Evolutionary conservation across 2,888 invertebrate genomes (phyloP).

Genomic region (Agonopterix alstromeriana): DNA sequence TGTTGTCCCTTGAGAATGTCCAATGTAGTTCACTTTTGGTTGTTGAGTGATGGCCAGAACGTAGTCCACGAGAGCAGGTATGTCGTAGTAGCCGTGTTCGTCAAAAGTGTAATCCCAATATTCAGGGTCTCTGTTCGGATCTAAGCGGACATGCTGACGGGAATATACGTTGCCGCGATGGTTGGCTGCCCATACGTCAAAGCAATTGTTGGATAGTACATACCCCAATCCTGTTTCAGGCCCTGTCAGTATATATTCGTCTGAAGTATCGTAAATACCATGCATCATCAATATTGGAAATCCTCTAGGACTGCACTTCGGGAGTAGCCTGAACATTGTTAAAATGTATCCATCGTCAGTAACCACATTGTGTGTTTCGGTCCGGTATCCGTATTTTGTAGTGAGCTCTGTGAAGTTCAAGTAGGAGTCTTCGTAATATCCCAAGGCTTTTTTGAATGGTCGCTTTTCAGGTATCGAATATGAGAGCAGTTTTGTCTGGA

Average conservation of each 20-base stretch:
- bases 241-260: slow-evolving; percentile 46
- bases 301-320: slow-evolving; percentile 28
- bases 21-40: slow-evolving; percentile 78
- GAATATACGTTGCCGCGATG: slow-evolving; percentile 80
- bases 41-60: slow-evolving; percentile 58
- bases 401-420: slow-evolving; percentile 51
- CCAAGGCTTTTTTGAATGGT: slow-evolving; percentile 38
- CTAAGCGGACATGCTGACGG: slow-evolving; percentile 64
- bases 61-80: slow-evolving; percentile 78
- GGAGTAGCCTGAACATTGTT: slow-evolving; percentile 38
- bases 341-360: slow-evolving; percentile 55
- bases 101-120: slow-evolving; percentile 80
- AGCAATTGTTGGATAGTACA: slow-evolving; percentile 68
- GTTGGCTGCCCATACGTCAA: slow-evolving; percentile 63
- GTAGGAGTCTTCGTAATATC: slow-evolving; percentile 52
- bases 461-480: slow-evolving; percentile 42
- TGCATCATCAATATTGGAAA: slow-evolving; percentile 47
- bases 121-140: slow-evolving; percentile 44
- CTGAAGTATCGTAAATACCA: slow-evolving; percentile 43
- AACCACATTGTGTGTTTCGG: slow-evolving; percentile 36
- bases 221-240: slow-evolving; percentile 35
- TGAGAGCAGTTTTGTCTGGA: slow-evolving; percentile 26
- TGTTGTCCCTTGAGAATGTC: slow-evolving; percentile 83
- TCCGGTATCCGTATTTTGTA: slow-evolving; percentile 36
- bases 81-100: slow-evolving; percentile 82